A percentile compares a stretch with the other conserved stretches of the same genome.
Evolutionary conservation across 1,140 invertebrate species (phyloP).

Genomic region (Hylyphantes graminicola): DNA sequence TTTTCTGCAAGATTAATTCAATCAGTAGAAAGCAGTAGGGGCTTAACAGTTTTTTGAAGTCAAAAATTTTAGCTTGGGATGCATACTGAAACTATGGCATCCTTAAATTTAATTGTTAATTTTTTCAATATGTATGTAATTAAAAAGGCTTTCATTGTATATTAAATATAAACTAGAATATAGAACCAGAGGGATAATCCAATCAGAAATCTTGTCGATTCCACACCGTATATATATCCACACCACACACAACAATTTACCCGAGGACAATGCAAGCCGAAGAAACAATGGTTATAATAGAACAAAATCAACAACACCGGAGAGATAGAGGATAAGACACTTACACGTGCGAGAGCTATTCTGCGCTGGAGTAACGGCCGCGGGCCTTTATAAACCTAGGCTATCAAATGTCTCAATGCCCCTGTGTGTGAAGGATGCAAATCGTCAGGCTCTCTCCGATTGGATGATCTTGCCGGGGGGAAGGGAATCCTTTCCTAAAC

Average conservation of each 20-base stretch:
- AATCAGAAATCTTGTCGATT: conserved; percentile 18
- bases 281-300: conserved; percentile 20
- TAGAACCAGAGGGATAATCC: conserved; percentile 39
- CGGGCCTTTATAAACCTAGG: conserved; percentile 57
- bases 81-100: too few species aligned
- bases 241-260: conserved; percentile 8
- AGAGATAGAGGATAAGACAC: conserved; percentile 37
- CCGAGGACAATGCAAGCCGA: neutral
- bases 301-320: conserved; percentile 10
- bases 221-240: conserved; percentile 2
- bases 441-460: conserved; percentile 51
- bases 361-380: conserved; percentile 47
- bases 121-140: too few species aligned
- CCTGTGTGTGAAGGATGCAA: conserved; percentile 47
- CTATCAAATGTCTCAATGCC: conserved; percentile 60
- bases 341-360: conserved; percentile 61
- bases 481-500: conserved; percentile 55
- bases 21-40: too few species aligned
- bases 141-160: too few species aligned
- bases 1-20: too few species aligned
- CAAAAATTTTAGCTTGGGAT: too few species aligned
- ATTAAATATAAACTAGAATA: too few species aligned
- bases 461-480: conserved; percentile 37
- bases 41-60: too few species aligned
- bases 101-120: too few species aligned